Percentiles rank a stretch among this genome's conserved stretches.
Evolutionary conservation across 2,888 invertebrate species (phyloP).

Genomic region (Megalurothrips usitatus): DNA sequence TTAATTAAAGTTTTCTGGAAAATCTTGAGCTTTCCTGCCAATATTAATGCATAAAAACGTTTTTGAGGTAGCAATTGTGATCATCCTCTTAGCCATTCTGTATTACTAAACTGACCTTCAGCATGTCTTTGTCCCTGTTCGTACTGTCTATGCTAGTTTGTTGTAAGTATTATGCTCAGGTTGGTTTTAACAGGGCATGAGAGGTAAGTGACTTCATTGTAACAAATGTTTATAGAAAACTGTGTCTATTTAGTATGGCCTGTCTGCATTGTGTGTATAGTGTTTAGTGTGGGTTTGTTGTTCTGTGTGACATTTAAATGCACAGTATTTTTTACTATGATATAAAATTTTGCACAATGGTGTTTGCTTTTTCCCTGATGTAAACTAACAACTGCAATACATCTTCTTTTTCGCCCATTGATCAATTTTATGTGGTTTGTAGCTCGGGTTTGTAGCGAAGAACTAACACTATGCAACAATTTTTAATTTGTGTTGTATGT

Average conservation of each 20-base stretch:
- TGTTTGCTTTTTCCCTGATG: conserved; percentile 14
- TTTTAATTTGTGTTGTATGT: neutral
- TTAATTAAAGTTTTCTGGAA: neutral
- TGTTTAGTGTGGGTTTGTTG: neutral
- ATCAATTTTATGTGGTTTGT: neutral
- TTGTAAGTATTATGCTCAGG: neutral
- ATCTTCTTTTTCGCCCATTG: neutral
- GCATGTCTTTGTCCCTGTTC: conserved; percentile 6
- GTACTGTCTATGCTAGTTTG: neutral
- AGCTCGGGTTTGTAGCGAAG: too few relatives aligned
- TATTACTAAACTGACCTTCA: neutral
- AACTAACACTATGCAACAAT: neutral
- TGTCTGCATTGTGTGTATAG: conserved; percentile 1
- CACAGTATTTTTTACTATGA: neutral
- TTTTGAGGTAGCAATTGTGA: too few relatives aligned
- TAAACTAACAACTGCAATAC: neutral
- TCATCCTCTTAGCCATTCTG: neutral
- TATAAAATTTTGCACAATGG: neutral
- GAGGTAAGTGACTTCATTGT: conserved; percentile 5
- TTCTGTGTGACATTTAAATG: neutral
- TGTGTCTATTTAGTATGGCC: conserved; percentile 6
- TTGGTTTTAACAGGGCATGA: neutral
- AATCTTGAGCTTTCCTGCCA: neutral
- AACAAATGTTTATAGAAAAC: neutral
- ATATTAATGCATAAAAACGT: too few relatives aligned